Evolutionary conservation across 2,888 invertebrate species (phyloP).

Genomic region (Amphipyra berbera): DNA sequence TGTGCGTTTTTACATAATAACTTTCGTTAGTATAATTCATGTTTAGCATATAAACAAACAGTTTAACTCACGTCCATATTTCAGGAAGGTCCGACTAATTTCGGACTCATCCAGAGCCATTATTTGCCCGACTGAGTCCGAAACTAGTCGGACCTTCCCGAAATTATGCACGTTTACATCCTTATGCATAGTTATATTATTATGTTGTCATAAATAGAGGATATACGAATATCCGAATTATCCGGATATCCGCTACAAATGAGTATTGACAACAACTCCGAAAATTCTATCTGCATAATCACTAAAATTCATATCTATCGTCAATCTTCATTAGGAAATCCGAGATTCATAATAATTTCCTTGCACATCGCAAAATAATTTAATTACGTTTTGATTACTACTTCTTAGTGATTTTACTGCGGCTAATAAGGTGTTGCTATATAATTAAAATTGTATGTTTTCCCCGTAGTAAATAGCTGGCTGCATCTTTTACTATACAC

Average conservation of each 20-base stretch:
- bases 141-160: too few relatives aligned
- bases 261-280: too few relatives aligned
- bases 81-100: too few relatives aligned
- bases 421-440: background rate
- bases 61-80: too few relatives aligned
- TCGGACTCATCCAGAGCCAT: too few relatives aligned
- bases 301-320: background rate
- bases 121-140: too few relatives aligned
- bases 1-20: too few relatives aligned
- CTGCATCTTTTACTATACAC: background rate
- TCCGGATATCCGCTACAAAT: background rate
- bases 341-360: slow-evolving; percentile 25
- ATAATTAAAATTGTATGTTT: slow-evolving; percentile 8
- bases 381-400: slow-evolving; percentile 36
- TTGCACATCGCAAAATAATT: slow-evolving; percentile 15
- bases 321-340: slow-evolving; percentile 1
- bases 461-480: background rate
- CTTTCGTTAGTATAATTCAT: too few relatives aligned
- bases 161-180: too few relatives aligned
- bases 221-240: background rate
- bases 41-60: too few relatives aligned
- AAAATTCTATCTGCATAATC: background rate
- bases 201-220: too few relatives aligned
- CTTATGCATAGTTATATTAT: too few relatives aligned
- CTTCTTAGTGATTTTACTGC: background rate